A percentile compares a stretch with the other conserved stretches of the same genome.
Evolutionary conservation across 2,797 vertebrate genomes (phyloP).

Genomic region (Urophycis tenuis): DNA sequence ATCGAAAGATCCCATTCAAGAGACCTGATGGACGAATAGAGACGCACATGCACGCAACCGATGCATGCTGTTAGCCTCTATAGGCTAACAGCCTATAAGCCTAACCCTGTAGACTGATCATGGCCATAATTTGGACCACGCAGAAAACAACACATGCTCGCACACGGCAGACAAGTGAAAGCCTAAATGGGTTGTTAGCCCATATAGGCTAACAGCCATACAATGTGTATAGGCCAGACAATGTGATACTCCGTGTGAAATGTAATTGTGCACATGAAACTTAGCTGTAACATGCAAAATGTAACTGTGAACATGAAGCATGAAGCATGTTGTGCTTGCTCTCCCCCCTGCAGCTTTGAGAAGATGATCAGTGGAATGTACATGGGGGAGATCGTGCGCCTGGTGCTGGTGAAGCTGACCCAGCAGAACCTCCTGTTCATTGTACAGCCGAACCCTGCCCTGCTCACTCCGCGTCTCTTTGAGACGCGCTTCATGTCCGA

Average conservation of each 20-base stretch:
- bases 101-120: no score
- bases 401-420: slow-evolving; percentile 63
- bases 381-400: slow-evolving; percentile 74
- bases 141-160: no score
- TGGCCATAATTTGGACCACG: no score
- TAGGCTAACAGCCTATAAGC: no score
- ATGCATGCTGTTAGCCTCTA: no score
- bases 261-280: not conserved
- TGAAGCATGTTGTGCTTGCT: not conserved
- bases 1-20: not conserved
- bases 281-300: no score
- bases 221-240: no score
- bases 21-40: not conserved
- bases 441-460: slow-evolving; percentile 34
- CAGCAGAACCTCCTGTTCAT: slow-evolving; percentile 63
- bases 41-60: not conserved
- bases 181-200: not conserved
- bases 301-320: not conserved
- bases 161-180: no score
- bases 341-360: slow-evolving; percentile 71
- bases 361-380: slow-evolving; percentile 83
- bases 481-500: slow-evolving; percentile 64
- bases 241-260: no score
- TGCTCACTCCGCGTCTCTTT: slow-evolving; percentile 49
- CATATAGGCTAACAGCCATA: not conserved